Evolutionary conservation across 2,113 vertebrate genomes (phyloP), one percentile per base, ranked within the genome.

Genomic region (Prionailurus bengalensis): DNA sequence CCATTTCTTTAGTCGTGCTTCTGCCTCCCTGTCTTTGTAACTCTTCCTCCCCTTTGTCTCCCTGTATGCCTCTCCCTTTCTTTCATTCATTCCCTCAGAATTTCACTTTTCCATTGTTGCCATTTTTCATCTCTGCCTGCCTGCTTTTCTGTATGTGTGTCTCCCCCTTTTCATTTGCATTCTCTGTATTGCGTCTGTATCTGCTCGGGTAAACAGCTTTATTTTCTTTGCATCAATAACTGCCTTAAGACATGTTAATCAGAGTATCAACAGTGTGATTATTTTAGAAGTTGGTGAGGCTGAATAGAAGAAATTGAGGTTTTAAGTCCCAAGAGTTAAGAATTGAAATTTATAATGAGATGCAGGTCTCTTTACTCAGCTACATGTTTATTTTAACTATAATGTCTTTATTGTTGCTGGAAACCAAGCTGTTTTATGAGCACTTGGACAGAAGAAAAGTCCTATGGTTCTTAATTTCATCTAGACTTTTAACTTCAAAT

Each of bases 301-400:
- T 63, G 10, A 63, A 42, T 51, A 86, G 23, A 92, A 84, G n/a
- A 86, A 81, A 63, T 33, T 36, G 42, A 23, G 73, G 74, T 39
- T 80, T n/a, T 10, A 95, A 90, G 36, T 93, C 25, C 19, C 13
- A 68, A 63, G n/a, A 91, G 25, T 84, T 68, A 85, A 94, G 27
- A 23, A 86, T 15, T 78, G 93, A 89, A 84, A 36, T 93, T 31
- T 68, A 51, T 58, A 84, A 25, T 95, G 73, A 94, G 23, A 45
- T 82, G 7, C 23, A 68, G 33, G 68, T 29, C 39, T 61, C 7
- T 66, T 81, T 42, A 86, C 15, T 81, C 36, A 90, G 48, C 17
- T 17, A 31, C 27, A 31, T 73, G 6, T 42, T 81, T 68, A 65
- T 90, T 94, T 86, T 76, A 74, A 78, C 29, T 90, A 13, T 63